Evolutionary conservation across 2,797 vertebrate genomes (phyloP).

Genomic region (Chelidonichthys spinosus): DNA sequence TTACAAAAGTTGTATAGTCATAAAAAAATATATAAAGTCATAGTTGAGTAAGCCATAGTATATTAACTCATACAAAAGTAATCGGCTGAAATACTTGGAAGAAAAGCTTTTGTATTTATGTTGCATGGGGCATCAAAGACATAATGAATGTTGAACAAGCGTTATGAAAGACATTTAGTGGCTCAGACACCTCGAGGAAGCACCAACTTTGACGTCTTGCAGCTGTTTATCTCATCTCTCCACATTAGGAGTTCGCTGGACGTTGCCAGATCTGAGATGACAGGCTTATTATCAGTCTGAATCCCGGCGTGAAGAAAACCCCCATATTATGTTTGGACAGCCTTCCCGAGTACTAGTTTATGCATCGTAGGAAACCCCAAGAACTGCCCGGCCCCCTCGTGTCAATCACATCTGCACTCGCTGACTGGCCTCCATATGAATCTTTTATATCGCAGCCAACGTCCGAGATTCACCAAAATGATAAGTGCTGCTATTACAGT

Average conservation of each 20-base stretch:
- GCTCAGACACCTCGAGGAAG: constrained; percentile 13
- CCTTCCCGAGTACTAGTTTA: constrained; percentile 51
- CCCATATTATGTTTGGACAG: constrained; percentile 63
- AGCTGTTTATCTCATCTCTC: constrained; percentile 52
- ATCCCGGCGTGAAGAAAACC: constrained; percentile 43
- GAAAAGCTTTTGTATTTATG: too few species aligned
- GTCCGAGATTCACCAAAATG: constrained; percentile 52
- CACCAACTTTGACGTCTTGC: constrained; percentile 32
- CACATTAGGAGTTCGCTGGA: constrained; percentile 40
- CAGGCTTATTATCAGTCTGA: constrained; percentile 63
- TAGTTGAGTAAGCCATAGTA: too few species aligned
- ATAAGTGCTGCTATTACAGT: constrained; percentile 24
- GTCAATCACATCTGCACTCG: constrained; percentile 64
- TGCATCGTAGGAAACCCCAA: constrained; percentile 66
- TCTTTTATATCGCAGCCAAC: constrained; percentile 51
- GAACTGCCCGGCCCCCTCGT: constrained; percentile 50
- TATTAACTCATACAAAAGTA: too few species aligned
- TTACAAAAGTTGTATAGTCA: too few species aligned
- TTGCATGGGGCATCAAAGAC: too few species aligned
- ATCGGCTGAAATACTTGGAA: too few species aligned
- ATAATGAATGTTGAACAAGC: neutral
- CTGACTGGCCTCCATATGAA: constrained; percentile 56
- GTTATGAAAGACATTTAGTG: constrained; percentile 30
- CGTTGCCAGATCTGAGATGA: constrained; percentile 61
- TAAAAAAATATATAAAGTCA: too few species aligned